Evolutionary conservation across 1,140 invertebrate genomes (phyloP), one percentile per base, ranked within the genome.

Genomic region (Charaxes varanes): DNA sequence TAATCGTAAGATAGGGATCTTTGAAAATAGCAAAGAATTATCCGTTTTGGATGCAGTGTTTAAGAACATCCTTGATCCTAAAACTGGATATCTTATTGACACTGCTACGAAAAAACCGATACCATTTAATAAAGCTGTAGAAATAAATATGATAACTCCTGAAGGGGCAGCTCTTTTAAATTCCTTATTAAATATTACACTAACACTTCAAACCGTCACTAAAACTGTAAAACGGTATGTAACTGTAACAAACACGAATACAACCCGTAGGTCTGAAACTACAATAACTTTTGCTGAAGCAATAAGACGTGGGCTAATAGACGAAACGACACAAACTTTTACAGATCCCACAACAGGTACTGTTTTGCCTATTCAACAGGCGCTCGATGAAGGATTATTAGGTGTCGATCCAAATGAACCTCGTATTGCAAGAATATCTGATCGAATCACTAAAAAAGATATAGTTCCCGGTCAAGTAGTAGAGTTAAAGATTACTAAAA

Each of bases 31-130:
- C 5, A 87, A 87, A 21, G 94, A 97, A 77, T 76, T 97, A 6
- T 91, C 87, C 36, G 90, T 97, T 4, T 85, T 98, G 30, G 92
- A 97, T 76, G 92, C 95, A 7, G 93, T 97, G 19, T 89, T 93
- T 47, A 89, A 90, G 55, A 91, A 91, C 51, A 84, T 93, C 54
- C 85, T 99, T 11, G 93, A 98, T 78, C 90, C 95, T 4, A 92
- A 91, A 69, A 92, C 91, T 17, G 97, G 96, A 6, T 90, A 95
- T 66, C 83, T 98, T 27, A 79, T 94, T 31, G 93, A 99, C 77
- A 87, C 90, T 3, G 86, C 87, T 53, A 92, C 88, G 13, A 91
- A 90, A 51, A 90, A 91, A 72, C 87, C 90, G 50, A 86, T 98
- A 56, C 91, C 93, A 53, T 88, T 97, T 28, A 91, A 95, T 58